Percentiles rank a stretch among this genome's conserved stretches.
Evolutionary conservation across 2,888 invertebrate species (phyloP).

Genomic region (Diarsia dahlii): DNA sequence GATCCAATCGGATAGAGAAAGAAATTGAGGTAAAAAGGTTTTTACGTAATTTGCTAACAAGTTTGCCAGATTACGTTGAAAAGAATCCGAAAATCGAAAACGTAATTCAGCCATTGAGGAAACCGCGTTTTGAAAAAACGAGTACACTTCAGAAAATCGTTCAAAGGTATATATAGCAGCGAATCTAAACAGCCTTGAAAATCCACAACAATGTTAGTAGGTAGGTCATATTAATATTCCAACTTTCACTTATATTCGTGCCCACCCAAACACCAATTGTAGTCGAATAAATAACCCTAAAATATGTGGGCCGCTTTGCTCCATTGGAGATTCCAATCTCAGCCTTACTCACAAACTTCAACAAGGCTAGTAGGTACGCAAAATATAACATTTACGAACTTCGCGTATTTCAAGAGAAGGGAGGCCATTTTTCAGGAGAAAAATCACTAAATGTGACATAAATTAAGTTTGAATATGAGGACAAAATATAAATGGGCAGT

Average conservation of each 20-base stretch:
- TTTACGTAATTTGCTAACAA: slow-evolving; percentile 30
- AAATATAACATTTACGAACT: slow-evolving; percentile 50
- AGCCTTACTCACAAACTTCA: slow-evolving; percentile 57
- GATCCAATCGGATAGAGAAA: slow-evolving; percentile 6
- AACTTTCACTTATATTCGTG: slow-evolving; percentile 45
- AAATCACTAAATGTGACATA: slow-evolving; percentile 55
- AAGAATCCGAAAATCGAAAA: slow-evolving; percentile 13
- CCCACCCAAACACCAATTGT: slow-evolving; percentile 33
- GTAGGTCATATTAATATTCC: slow-evolving; percentile 28
- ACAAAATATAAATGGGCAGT: slow-evolving; percentile 64
- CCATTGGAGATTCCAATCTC: slow-evolving; percentile 63
- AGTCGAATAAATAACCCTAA: slow-evolving; percentile 59
- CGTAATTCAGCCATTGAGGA: slow-evolving; percentile 2
- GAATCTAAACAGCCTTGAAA: slow-evolving; percentile 14
- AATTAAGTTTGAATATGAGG: slow-evolving; percentile 64
- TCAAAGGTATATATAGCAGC: background rate
- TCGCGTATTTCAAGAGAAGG: slow-evolving; percentile 45
- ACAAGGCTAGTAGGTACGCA: slow-evolving; percentile 46
- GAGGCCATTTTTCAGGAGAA: slow-evolving; percentile 51
- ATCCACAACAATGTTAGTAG: background rate
- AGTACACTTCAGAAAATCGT: background rate
- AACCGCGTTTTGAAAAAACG: background rate
- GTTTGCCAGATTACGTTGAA: background rate
- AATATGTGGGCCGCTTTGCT: slow-evolving; percentile 58
- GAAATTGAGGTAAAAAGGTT: background rate